Base-by-base conservation (phyloP, 2,888 invertebrate genomes). In the Tridacna crocea region DNA sequence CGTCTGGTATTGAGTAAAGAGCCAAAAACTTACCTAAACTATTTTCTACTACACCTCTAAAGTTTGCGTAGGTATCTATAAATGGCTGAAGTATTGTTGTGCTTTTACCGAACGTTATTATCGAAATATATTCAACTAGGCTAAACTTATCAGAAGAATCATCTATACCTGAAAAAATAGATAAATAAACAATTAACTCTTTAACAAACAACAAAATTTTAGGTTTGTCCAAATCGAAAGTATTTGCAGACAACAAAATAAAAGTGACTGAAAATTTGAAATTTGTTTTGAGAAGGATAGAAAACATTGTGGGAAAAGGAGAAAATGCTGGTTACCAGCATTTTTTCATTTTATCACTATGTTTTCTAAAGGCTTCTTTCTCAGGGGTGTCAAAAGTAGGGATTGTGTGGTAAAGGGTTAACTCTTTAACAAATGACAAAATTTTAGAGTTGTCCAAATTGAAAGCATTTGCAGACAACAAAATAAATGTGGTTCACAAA, bases 61-160 rank as follows among this genome's bases (percentile, higher is more conserved):
- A 58, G 26, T 79, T 66, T 10, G 72, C 46, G 72, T 82, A 88
- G 58, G 86, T 85, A 74, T 80, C 82, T 3, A 85, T 84, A 22
- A 88, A 83, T 19, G 77, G 85, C n/a, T 84, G 84, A 12, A 74
- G 51, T 19, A 84, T 79, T 10, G 36, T 51, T 22, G 85, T 77
- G 12, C 78, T 72, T 47, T 48, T 66, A n/a, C 84, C 85, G 75
- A 79, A 88, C n/a, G 78, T 80, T 15, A 88, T 75, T 0, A 88
- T 26, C 1, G 84, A 81, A 12, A 88, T 46, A 58, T 83, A 84
- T 26, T 88, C 88, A 65, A 87, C 82, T n/a, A 88, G 58, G 3
- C 80, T 80, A 75, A 76, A 70, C 26, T 83, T 77, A 24, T 72
- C 76, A 13, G 79, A 79, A 22, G 81, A 72, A 13, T 27, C 51